Percentiles rank a stretch among this genome's conserved stretches.
Evolutionary conservation across 2,888 invertebrate genomes (phyloP).

Genomic region (Epinotia nisella): DNA sequence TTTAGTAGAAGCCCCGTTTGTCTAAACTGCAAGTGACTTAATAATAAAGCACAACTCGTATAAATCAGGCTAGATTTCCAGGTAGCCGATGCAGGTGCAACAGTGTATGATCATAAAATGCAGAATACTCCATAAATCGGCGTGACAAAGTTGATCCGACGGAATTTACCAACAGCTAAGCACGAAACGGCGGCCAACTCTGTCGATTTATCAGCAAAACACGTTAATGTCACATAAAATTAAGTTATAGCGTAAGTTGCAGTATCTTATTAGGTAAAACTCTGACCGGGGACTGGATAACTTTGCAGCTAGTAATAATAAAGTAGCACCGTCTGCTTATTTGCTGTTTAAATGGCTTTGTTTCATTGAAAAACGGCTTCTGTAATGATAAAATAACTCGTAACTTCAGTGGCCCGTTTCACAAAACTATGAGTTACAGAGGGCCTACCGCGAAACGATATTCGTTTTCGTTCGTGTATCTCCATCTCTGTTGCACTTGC

Average conservation of each 20-base stretch:
- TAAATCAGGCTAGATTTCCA: constrained; percentile 4
- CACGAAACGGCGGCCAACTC: constrained; percentile 36
- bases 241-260: constrained; percentile 65
- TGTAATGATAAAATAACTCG: background rate
- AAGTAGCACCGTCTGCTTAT: constrained; percentile 24
- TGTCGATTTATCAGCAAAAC: constrained; percentile 57
- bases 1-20: too few relatives aligned
- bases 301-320: constrained; percentile 35
- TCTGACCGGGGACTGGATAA: constrained; percentile 50
- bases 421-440: too few relatives aligned
- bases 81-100: constrained; percentile 26
- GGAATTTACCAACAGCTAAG: constrained; percentile 33
- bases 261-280: constrained; percentile 55
- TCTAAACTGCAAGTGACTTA: too few relatives aligned
- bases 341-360: constrained; percentile 16
- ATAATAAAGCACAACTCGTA: constrained; percentile 4
- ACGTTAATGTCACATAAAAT: constrained; percentile 68
- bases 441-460: too few relatives aligned
- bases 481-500: too few relatives aligned
- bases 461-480: too few relatives aligned
- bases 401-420: background rate
- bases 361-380: background rate
- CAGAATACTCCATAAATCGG: constrained; percentile 21
- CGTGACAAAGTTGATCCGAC: constrained; percentile 33
- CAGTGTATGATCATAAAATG: constrained; percentile 27